These are phyloP conservation scores for Caenorhabditis imperialis DNA, from an alignment of 2,888 invertebrate genomes.

Conservation along the genomic window DNA sequence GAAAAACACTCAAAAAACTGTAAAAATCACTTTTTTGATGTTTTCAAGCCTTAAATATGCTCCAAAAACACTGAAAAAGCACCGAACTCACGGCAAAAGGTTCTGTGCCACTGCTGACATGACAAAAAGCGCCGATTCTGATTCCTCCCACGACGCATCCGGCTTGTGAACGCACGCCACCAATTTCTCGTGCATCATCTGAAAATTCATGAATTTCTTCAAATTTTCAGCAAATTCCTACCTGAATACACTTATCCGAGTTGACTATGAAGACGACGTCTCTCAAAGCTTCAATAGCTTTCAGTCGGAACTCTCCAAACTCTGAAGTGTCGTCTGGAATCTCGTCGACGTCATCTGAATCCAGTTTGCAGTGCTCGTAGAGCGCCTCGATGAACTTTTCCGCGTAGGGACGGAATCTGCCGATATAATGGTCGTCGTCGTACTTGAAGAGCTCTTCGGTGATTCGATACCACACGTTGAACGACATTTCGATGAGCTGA, in stretches of 20 bases:
- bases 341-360: conserved; percentile 89
- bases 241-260: conserved; percentile 88
- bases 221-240: conserved; percentile 9
- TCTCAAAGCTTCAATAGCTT: conserved; percentile 87
- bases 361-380: conserved; percentile 94
- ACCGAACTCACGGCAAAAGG: conserved; percentile 87
- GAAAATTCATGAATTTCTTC: background rate
- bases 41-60: too few species aligned
- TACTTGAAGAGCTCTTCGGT: conserved; percentile 94
- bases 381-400: conserved; percentile 85
- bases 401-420: conserved; percentile 89
- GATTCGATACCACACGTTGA: conserved; percentile 95
- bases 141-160: conserved; percentile 86
- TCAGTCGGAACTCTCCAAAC: conserved; percentile 87
- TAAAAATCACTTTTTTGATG: too few species aligned
- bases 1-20: too few species aligned
- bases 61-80: too few species aligned
- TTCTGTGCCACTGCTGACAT: conserved; percentile 87
- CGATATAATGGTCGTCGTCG: conserved; percentile 85
- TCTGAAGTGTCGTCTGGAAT: conserved; percentile 87
- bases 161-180: conserved; percentile 79
- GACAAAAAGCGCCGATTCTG: conserved; percentile 92
- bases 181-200: conserved; percentile 46
- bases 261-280: conserved; percentile 97
- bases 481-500: conserved; percentile 88